Evolutionary conservation across 2,888 invertebrate genomes (phyloP).

Genomic region (Sclerodermus sp.): DNA sequence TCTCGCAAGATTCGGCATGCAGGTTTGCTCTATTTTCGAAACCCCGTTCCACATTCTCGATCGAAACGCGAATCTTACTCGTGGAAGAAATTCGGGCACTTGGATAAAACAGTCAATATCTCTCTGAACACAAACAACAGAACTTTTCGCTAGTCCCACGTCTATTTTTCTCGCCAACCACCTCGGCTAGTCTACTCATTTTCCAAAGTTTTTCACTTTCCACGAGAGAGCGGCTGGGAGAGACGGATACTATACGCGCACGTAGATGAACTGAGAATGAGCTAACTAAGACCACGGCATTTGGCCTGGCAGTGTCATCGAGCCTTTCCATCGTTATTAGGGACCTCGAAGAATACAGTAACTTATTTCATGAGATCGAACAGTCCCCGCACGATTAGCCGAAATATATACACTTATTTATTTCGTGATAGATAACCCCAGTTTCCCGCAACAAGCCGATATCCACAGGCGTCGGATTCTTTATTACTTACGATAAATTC

Average conservation of each 20-base stretch:
- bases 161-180: too few species aligned
- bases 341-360: conserved; percentile 41
- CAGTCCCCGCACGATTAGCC: conserved; percentile 46
- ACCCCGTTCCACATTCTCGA: conserved; percentile 10
- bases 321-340: conserved; percentile 39
- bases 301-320: conserved; percentile 11
- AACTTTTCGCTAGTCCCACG: too few species aligned
- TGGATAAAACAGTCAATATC: too few species aligned
- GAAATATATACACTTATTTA: conserved; percentile 51
- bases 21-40: too few species aligned
- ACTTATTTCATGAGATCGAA: conserved; percentile 47
- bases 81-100: too few species aligned
- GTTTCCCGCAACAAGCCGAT: conserved; percentile 38
- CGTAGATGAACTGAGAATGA: conserved; percentile 27
- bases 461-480: conserved; percentile 34
- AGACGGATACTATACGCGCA: conserved; percentile 1
- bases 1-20: conserved; percentile 4
- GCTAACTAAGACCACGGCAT: conserved; percentile 6
- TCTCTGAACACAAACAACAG: too few species aligned
- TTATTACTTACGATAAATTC: neutral
- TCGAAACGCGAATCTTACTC: neutral
- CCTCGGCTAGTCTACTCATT: too few species aligned
- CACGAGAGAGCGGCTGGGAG: too few species aligned
- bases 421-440: conserved; percentile 51
- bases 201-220: too few species aligned